Evolutionary conservation across 2,888 invertebrate species (phyloP).

Genomic region (Hypomecis punctinalis): DNA sequence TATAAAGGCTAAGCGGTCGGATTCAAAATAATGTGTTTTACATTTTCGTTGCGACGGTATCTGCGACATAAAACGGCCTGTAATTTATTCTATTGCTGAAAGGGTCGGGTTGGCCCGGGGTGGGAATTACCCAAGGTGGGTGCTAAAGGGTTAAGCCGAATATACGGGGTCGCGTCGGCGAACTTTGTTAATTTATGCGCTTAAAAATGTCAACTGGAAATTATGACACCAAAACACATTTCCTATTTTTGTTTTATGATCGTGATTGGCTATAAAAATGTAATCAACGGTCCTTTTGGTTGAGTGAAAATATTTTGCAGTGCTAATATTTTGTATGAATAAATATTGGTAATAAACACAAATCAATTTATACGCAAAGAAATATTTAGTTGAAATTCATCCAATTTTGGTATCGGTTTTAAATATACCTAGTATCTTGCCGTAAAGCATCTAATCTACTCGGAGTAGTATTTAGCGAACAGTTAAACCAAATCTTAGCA

Average conservation of each 20-base stretch:
- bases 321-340: background rate
- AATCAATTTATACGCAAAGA: too few relatives aligned
- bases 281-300: slow-evolving; percentile 17
- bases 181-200: slow-evolving; percentile 85
- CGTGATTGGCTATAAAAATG: slow-evolving; percentile 53
- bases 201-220: slow-evolving; percentile 85
- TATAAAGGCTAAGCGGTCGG: slow-evolving; percentile 83
- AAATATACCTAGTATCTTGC: too few relatives aligned
- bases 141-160: slow-evolving; percentile 85
- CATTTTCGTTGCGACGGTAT: slow-evolving; percentile 82
- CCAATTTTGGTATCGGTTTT: background rate
- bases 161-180: slow-evolving; percentile 82
- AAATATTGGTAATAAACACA: background rate
- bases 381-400: too few relatives aligned
- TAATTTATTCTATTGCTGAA: slow-evolving; percentile 86
- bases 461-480: too few relatives aligned
- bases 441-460: too few relatives aligned
- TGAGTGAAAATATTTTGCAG: slow-evolving; percentile 7
- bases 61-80: slow-evolving; percentile 84
- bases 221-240: slow-evolving; percentile 84
- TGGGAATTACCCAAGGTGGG: slow-evolving; percentile 85
- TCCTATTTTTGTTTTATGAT: slow-evolving; percentile 75
- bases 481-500: slow-evolving; percentile 1
- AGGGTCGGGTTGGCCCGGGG: slow-evolving; percentile 81
- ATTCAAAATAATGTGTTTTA: slow-evolving; percentile 84